Base-by-base conservation (phyloP, 2,888 invertebrate genomes). In the Apodemia duryi region DNA sequence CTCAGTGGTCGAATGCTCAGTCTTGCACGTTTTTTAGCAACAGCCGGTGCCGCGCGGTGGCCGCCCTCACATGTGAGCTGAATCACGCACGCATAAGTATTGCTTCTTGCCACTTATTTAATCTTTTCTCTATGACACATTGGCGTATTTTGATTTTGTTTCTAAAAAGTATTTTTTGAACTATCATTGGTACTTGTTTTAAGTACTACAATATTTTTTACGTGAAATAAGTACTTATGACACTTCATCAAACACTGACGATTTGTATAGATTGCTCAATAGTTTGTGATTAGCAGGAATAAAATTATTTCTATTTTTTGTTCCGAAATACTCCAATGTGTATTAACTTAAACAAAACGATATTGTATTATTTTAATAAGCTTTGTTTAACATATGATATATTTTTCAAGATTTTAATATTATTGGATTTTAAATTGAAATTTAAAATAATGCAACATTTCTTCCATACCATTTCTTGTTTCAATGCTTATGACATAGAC, bases 21-120 rank as follows among this genome's bases (percentile, higher is more conserved):
- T 57, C 61, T 63, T 63, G 65, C 65, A 64, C 66, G 67, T 72
- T 67, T 75, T 75, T 68, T 74, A 75, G 75, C 75, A 75, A 72
- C 75, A 75, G 1, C 77, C 92, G 82, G 72, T 84, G 71, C 82
- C 94, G 65, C 95, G 95, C 76, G 92, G 95, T 78, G 94, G 96
- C 89, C 93, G 96, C 35, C 96, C 96, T 21, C 75, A 88, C 70
- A 80, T 86, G 85, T 75, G 75, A 75, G 93, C 95, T 67, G 66
- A 13, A 49, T 65, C 69, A 51, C 68, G 72, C 72, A 69, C 72
- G 71, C 72, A 70, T 71, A 73, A 74, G 73, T 74, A 74, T 72
- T 72, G 75, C 74, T 73, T 72, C 63, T 61, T 43, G 43, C 43
- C 69, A 61, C 62, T 62, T 68, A 65, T 62, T 66, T 60, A 66